Evolutionary conservation across 2,888 invertebrate species (phyloP), one percentile per base, ranked within the genome.

Genomic region (Sipunculus nudus): DNA sequence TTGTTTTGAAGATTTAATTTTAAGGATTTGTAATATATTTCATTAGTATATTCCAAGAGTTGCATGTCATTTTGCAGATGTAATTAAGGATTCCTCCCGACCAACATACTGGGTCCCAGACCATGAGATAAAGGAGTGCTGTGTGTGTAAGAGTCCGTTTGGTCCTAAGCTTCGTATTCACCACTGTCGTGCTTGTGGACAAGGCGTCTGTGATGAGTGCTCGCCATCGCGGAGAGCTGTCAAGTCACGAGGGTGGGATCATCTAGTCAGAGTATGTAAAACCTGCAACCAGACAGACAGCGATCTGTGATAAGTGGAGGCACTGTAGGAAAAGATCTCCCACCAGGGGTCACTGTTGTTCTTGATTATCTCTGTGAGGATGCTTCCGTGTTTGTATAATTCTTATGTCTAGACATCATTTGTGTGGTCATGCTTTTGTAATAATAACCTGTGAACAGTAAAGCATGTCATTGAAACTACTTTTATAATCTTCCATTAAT

Each of bases 71-170:
- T 4, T 65, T 61, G 0, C 56, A 79, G 80, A 73, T 25, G 67
- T 80, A 57, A 56, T 93, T 47, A 92, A 92, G 80, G 91, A 91
- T 68, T 87, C 89, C 3, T 91, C 89, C 4, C 85, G 92, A 39
- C 92, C 92, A 0, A 84, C 88, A 0, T 93, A 93, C 80, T 93
- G 93, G 93, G 88, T 89, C 32, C 91, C 92, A 0, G 92, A 93
- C 80, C 86, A 86, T 4, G 89, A 91, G 73, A 88, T 91, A 52
- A 86, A 85, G 23, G 81, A 84, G 55, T 93, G 93, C 78, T 85
- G 84, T 63, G 87, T 90, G 13, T 93, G 93, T 78, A 82, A 87
- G 28, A 78, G 83, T 29, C 80, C 83, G 26, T 92, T 92, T 78
- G 79, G 78, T 19, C 65, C 75, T n/a, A 82, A 80, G 65, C 65